Percentiles rank a stretch among this genome's conserved stretches.
Evolutionary conservation across 2,113 vertebrate genomes (phyloP).

Genomic region (Thunnus maccoyii): DNA sequence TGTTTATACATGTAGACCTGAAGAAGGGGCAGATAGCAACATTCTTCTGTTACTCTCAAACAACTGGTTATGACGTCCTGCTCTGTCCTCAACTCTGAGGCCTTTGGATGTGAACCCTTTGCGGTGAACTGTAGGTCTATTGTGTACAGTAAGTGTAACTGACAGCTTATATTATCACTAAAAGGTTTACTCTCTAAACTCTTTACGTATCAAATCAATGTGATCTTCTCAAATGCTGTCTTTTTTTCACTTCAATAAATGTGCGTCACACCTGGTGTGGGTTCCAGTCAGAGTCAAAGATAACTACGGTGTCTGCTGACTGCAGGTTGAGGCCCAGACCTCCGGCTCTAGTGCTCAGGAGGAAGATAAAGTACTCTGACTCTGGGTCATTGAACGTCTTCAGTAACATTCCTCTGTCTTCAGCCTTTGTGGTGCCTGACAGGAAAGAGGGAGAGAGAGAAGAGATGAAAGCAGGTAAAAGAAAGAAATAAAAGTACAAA

Average conservation of each 20-base stretch:
- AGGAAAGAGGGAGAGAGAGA: neutral
- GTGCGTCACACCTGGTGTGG: slow-evolving; percentile 92
- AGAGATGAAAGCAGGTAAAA: neutral
- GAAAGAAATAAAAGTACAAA: neutral
- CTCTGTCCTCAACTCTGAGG: neutral
- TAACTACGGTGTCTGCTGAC: slow-evolving; percentile 96
- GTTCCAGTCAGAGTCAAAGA: slow-evolving; percentile 99
- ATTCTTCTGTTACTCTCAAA: too few relatives aligned
- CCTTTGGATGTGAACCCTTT: too few relatives aligned
- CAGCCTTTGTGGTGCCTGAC: slow-evolving; percentile 95
- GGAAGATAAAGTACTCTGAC: slow-evolving; percentile 95
- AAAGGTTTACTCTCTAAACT: too few relatives aligned
- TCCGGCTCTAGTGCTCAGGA: slow-evolving; percentile 95
- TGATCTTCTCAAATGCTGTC: neutral
- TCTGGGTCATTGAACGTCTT: slow-evolving; percentile 95
- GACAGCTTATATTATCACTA: too few relatives aligned
- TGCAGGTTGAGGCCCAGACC: slow-evolving; percentile 96
- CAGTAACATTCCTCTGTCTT: slow-evolving; percentile 95
- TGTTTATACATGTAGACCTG: too few relatives aligned
- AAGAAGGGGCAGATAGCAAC: too few relatives aligned
- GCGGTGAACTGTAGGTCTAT: neutral
- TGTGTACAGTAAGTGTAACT: neutral
- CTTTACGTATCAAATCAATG: too few relatives aligned
- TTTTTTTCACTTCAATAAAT: neutral
- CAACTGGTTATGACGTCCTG: neutral